Evolutionary conservation across 2,888 invertebrate species (phyloP), one percentile per base, ranked within the genome.

Genomic region (Hemistola chrysoprasaria): DNA sequence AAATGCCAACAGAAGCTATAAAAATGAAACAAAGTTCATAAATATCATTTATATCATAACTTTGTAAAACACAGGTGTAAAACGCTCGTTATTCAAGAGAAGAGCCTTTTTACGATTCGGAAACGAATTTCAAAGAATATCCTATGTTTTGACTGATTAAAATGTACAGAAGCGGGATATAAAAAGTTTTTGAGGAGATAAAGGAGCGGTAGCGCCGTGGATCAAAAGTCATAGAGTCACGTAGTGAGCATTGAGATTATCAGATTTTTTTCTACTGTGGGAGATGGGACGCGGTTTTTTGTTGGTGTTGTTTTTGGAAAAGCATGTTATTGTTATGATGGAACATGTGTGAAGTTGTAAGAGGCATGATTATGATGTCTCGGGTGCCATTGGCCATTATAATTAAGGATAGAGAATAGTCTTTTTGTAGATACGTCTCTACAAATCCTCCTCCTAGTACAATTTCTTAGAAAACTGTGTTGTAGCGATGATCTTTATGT

Each of bases 161-260:
- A 81, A 87, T 87, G 84, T 83, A 86, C 75, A 80, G 82, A 77
- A 81, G 86, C 79, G 64, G 67, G 59, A 61, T 65, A 71, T 72
- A 75, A 79, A 75, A 72, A 70, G 69, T 77, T 78, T 77, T 71
- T 72, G 69, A 59, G 69, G 55, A 69, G 76, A 79, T 78, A 81
- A 75, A 81, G 54, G 57, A 53, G 64, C 80, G 80, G 81, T 72
- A 65, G 74, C 76, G 74, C 71, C 68, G 50, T 43, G 64, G 69
- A 72, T 82, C 86, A 86, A 86, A 86, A 66, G 78, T 11, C 50
- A 58, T 47, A 58, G 55, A 60, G 70, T 78, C 87, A 86, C 87
- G 86, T 85, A 77, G 53, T 28, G 40, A 37, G 65, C 84, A 76
- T 84, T 78, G 66, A 84, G 80, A 80, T 84, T 78, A 77, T 76